Evolutionary conservation across 2,797 vertebrate genomes (phyloP).

Genomic region (Malurus splendens): DNA sequence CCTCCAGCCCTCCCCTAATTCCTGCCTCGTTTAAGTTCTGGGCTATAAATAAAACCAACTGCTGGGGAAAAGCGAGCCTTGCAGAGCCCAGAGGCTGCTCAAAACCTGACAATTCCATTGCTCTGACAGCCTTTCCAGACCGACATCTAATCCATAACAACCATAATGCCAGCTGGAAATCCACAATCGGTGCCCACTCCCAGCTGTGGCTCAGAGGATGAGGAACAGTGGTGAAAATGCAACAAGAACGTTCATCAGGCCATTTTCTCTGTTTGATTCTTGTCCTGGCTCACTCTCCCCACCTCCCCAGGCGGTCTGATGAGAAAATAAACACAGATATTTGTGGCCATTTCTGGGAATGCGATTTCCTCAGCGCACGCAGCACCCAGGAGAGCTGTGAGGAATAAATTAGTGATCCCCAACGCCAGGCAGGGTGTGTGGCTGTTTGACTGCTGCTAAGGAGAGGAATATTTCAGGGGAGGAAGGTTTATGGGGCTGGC

Average conservation of each 20-base stretch:
- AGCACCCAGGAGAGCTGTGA: conserved; percentile 17
- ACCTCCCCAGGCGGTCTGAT: conserved; percentile 29
- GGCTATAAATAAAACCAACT: conserved; percentile 51
- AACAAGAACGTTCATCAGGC: conserved; percentile 27
- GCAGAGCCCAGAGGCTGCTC: conserved; percentile 25
- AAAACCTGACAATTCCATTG: conserved; percentile 18
- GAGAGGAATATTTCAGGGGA: conserved; percentile 1
- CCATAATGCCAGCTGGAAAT: conserved; percentile 58
- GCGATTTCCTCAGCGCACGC: conserved; percentile 19
- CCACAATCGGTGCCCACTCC: conserved; percentile 56
- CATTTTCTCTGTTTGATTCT: conserved; percentile 28
- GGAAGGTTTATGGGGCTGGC: background rate
- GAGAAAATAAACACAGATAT: conserved; percentile 52
- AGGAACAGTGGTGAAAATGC: background rate
- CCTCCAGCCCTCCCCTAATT: conserved; percentile 52
- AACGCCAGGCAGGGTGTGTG: background rate
- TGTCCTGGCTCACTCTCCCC: conserved; percentile 12
- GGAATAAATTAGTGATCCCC: conserved; percentile 5
- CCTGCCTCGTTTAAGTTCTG: conserved; percentile 54
- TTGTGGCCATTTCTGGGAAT: background rate
- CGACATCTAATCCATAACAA: conserved; percentile 42
- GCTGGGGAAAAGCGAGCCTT: conserved; percentile 9
- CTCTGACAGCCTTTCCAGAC: conserved; percentile 28
- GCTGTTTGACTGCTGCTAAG: background rate
- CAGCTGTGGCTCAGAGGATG: conserved; percentile 21